phyloP scores from a whole-genome alignment of 2,888 invertebrate genomes.

The Protonemura montana region DNA sequence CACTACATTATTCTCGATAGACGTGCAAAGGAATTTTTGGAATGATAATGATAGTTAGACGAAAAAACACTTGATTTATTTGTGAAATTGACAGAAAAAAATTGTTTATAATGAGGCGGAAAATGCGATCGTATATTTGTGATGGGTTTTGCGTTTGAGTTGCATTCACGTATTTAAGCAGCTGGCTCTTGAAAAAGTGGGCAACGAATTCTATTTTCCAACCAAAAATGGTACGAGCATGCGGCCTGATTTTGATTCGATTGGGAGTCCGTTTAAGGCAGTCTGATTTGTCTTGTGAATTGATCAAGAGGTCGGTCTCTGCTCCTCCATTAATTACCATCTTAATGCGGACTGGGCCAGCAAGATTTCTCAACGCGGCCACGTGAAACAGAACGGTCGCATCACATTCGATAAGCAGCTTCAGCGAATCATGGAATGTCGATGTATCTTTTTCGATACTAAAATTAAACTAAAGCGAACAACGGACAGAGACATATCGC shows the following conservation, averaged over 20 bases:
- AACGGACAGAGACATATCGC: not conserved
- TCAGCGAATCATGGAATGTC: not conserved
- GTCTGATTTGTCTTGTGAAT: not conserved
- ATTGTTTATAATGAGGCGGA: not conserved
- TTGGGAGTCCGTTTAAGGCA: not conserved
- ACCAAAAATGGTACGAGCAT: not conserved
- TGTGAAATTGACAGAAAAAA: not conserved
- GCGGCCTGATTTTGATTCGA: not conserved
- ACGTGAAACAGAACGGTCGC: not conserved
- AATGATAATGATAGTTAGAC: slow-evolving; percentile 31
- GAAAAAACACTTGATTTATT: slow-evolving; percentile 27
- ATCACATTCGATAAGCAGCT: not conserved
- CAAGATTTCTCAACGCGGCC: not conserved
- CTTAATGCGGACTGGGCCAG: not conserved
- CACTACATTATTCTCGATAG: not conserved
- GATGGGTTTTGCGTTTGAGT: not conserved
- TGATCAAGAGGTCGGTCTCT: not conserved
- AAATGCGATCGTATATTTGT: not conserved
- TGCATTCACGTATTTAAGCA: not conserved
- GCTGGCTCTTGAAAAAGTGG: not conserved
- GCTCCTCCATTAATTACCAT: not conserved
- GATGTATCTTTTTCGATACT: not conserved
- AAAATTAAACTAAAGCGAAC: not conserved
- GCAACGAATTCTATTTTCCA: not conserved
- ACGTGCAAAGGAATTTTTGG: not conserved